Evolutionary conservation across 2,113 vertebrate genomes (phyloP).

Genomic region (Piaya cayana): DNA sequence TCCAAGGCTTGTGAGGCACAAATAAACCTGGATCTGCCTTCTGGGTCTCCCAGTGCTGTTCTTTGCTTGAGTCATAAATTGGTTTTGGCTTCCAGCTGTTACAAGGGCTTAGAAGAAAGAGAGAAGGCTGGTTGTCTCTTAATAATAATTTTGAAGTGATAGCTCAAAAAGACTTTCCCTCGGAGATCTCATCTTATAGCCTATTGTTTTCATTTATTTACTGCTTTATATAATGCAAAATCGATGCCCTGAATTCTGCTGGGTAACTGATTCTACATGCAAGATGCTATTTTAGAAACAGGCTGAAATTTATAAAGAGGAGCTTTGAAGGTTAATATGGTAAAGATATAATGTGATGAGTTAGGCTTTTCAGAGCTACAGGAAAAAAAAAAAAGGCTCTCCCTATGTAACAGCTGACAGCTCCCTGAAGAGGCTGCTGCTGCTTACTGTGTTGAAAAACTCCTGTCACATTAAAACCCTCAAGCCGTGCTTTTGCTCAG

Average conservation of each 20-base stretch:
- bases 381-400: neutral
- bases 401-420: neutral
- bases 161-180: neutral
- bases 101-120: neutral
- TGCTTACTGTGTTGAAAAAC: neutral
- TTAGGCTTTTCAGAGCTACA: neutral
- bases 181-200: neutral
- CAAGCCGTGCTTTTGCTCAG: neutral
- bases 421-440: neutral
- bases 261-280: neutral
- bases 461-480: neutral
- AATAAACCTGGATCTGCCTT: neutral
- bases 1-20: neutral
- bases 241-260: neutral
- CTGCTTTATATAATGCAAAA: neutral
- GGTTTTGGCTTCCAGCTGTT: neutral
- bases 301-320: neutral
- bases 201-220: neutral
- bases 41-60: neutral
- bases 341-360: neutral
- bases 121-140: neutral
- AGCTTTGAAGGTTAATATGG: neutral
- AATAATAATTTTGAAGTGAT: neutral
- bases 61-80: neutral
- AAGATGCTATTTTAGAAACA: neutral